Base-by-base conservation (phyloP, 2,113 vertebrate species). In the Beaufortia kweichowensis region DNA sequence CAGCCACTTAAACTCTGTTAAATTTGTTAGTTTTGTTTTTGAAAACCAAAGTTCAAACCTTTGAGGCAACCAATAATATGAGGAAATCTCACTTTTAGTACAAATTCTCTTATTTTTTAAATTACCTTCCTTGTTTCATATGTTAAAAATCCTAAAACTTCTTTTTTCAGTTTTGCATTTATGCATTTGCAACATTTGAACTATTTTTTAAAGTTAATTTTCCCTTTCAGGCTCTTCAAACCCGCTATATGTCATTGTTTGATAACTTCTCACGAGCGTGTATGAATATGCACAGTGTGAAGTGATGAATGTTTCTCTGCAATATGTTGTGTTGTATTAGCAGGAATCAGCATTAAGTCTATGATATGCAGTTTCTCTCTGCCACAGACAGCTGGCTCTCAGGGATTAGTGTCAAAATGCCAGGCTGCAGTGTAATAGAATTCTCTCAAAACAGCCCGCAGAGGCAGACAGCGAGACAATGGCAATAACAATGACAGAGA, bases 401-500 rank as follows among this genome's bases (percentile, higher is more conserved):
- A 28, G 53, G 69, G 69, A 71, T 71, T 71, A 71, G 53, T 57
- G 69, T 71, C 53, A 71, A 71, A 71, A 71, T 71, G 69, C 23
- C 50, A 41, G 69, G 31, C 53, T 24, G 9, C 69, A 17, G 7
- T 71, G 53, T 82, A 84, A 85, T 86, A 65, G 68, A 84, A 82
- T 88, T 87, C 82, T 79, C 55, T 83, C 78, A 80, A 82, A 28
- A 80, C 81, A 81, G 78, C 50, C 11, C 19, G 59, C 77, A 76
- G 70, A 41, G 35, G 23, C 59, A 64, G 73, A 12, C 59, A 63
- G 43, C 43, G 29, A 75, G 73, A 75, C 59, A 65, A 64, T 64
- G 24, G 43, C 29, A 61, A 35, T 21, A 64, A 61, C 59, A 61
- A 55, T 53, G 73, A 64, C 24, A 29, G 60, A 15, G 43, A 75